A percentile compares a stretch with the other conserved stretches of the same genome.
Conservation (phyloP, 2,888 invertebrate species). For the Pasiphila rectangulata region DNA sequence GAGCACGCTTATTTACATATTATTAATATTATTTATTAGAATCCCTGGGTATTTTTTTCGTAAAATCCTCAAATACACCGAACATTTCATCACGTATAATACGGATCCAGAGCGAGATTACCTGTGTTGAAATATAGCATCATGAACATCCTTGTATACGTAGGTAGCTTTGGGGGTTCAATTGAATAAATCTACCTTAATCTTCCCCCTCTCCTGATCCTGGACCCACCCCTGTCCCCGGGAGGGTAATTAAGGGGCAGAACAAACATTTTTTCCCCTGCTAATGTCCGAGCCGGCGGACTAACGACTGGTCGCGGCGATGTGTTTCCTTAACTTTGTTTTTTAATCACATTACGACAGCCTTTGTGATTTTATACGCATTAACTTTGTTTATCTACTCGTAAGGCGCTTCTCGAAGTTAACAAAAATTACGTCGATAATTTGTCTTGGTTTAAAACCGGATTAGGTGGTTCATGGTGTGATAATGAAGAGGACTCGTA, state of each 20-base stretch:
- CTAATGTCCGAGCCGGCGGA: conserved; percentile 29
- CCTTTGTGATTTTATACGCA: not conserved
- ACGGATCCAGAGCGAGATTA: too few species aligned
- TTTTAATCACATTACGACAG: conserved; percentile 9
- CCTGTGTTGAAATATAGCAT: not conserved
- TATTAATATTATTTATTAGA: too few species aligned
- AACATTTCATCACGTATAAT: too few species aligned
- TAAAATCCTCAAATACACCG: too few species aligned
- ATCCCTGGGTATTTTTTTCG: too few species aligned
- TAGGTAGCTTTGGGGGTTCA: not conserved
- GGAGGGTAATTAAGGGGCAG: conserved; percentile 32
- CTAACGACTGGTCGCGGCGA: conserved; percentile 29
- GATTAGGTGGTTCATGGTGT: too few species aligned
- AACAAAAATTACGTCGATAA: too few species aligned
- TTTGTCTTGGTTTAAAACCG: not conserved
- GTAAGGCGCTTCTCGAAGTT: too few species aligned
- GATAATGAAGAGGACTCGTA: too few species aligned
- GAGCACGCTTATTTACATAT: too few species aligned
- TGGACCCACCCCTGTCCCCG: conserved; percentile 6
- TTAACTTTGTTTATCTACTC: not conserved
- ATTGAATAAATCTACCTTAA: conserved; percentile 12
- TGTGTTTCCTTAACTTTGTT: conserved; percentile 26
- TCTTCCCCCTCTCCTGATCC: not conserved
- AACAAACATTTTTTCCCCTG: conserved; percentile 33
- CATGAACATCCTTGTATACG: not conserved